A percentile compares a stretch with the other conserved stretches of the same genome.
Conservation (phyloP, 2,113 vertebrate genomes). For the Pelmatolapia mariae region DNA sequence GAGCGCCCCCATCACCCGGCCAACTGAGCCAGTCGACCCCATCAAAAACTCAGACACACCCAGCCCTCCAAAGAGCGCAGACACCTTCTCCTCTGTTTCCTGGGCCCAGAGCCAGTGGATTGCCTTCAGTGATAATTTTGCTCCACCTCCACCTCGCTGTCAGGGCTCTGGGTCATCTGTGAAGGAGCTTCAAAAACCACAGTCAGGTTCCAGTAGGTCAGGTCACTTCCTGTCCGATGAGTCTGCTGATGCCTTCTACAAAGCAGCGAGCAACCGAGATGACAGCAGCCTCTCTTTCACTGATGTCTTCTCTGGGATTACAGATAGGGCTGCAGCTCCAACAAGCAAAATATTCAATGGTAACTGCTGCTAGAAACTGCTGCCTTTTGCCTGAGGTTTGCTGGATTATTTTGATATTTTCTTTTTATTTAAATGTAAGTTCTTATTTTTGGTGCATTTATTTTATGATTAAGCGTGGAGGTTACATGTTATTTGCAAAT, state of each 20-base stretch:
- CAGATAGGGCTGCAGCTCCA: constrained; percentile 66
- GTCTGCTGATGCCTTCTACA: constrained; percentile 62
- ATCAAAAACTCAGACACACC: background rate
- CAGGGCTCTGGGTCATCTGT: constrained; percentile 24
- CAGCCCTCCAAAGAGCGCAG: constrained; percentile 50
- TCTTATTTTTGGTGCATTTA: background rate
- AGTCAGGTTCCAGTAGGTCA: constrained; percentile 46
- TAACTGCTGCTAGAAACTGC: constrained; percentile 46
- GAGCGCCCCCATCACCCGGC: constrained; percentile 68
- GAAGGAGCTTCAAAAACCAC: constrained; percentile 61
- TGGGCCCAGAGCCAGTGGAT: constrained; percentile 78
- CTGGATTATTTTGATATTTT: background rate
- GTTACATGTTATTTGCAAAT: background rate
- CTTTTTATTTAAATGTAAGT: background rate
- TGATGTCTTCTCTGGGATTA: constrained; percentile 56
- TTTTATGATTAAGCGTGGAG: background rate
- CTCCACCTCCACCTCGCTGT: constrained; percentile 40
- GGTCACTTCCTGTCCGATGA: constrained; percentile 72
- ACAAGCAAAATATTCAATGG: constrained; percentile 70
- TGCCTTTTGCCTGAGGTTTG: constrained; percentile 20
- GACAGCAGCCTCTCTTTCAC: constrained; percentile 50
- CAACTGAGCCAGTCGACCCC: constrained; percentile 30
- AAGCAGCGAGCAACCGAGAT: constrained; percentile 51
- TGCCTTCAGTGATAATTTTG: constrained; percentile 73
- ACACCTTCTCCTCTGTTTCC: constrained; percentile 56